Percentiles rank a stretch among this genome's conserved stretches.
phyloP scores from a whole-genome alignment of 2,113 vertebrate genomes.

The Rhea americana region DNA sequence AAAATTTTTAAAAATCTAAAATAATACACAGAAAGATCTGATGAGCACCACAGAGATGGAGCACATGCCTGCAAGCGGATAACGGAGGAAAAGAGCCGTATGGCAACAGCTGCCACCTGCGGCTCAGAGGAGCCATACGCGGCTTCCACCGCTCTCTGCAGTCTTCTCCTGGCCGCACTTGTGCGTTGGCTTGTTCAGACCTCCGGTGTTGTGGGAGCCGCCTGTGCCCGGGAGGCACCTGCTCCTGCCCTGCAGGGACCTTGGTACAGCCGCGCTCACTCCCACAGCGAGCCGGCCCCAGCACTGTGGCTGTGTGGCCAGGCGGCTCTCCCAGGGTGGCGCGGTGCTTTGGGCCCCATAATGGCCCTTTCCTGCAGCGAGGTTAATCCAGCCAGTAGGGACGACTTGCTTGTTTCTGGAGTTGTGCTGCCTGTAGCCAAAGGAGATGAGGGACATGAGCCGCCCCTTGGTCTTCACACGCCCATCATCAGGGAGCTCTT shows the following conservation, averaged over 20 bases:
- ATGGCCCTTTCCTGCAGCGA: no score
- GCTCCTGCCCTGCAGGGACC: not conserved
- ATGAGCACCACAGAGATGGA: not conserved
- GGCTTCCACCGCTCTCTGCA: not conserved
- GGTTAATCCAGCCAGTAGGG: rapidly evolving
- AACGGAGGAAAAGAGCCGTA: not conserved
- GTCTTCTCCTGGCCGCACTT: no score
- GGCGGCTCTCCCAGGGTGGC: no score
- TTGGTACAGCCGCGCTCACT: no score
- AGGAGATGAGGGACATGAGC: no score
- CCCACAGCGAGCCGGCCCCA: no score
- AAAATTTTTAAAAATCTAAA: not conserved
- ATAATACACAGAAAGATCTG: not conserved
- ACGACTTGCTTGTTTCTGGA: not conserved
- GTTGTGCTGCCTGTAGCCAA: no score
- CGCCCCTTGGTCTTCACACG: no score
- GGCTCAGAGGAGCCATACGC: not conserved
- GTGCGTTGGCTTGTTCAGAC: no score
- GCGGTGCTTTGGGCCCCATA: no score
- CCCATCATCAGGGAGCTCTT: not conserved
- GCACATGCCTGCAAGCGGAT: rapidly evolving
- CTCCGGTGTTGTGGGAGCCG: rapidly evolving
- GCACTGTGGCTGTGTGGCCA: no score
- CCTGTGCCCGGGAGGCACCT: rapidly evolving
- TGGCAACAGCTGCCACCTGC: rapidly evolving